Conservation (phyloP, 2,888 invertebrate genomes). For the Tribolium freemani region DNA sequence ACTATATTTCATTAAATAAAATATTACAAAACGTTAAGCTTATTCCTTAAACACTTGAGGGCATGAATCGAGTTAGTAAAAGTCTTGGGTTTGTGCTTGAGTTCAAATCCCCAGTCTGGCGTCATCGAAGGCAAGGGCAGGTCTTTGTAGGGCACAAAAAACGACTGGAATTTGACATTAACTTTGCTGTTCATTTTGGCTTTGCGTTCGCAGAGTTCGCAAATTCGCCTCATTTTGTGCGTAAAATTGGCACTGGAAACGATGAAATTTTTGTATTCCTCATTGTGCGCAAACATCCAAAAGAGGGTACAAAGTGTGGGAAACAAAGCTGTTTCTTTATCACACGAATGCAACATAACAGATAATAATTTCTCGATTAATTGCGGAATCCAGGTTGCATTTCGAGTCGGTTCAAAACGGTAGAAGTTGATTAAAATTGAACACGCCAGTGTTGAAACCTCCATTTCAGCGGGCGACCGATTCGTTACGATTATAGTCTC, state of each 20-base stretch:
- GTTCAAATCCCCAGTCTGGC: conserved; percentile 62
- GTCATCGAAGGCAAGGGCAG: conserved; percentile 55
- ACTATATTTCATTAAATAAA: background rate
- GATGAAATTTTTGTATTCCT: conserved; percentile 67
- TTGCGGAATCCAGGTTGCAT: conserved; percentile 74
- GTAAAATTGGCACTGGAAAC: conserved; percentile 55
- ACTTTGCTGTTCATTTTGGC: conserved; percentile 59
- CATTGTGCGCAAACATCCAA: conserved; percentile 76
- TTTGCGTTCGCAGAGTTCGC: conserved; percentile 57
- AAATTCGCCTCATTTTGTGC: conserved; percentile 58
- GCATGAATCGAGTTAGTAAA: conserved; percentile 58
- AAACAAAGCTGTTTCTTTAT: conserved; percentile 76
- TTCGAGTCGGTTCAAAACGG: conserved; percentile 74
- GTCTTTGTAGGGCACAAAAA: conserved; percentile 52
- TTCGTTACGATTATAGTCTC: conserved; percentile 66
- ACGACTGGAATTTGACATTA: conserved; percentile 48
- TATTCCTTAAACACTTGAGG: background rate
- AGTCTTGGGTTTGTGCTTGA: conserved; percentile 55
- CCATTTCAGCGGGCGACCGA: conserved; percentile 75
- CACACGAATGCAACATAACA: conserved; percentile 77
- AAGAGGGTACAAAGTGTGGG: conserved; percentile 76
- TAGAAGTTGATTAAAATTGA: conserved; percentile 78
- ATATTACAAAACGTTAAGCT: background rate
- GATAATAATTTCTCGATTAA: conserved; percentile 74
- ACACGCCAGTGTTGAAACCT: conserved; percentile 70